Percentiles rank a stretch among this genome's conserved stretches.
These are phyloP conservation scores for Esperia sulphurella DNA, from an alignment of 2,888 invertebrate species.

Conservation along the genomic window DNA sequence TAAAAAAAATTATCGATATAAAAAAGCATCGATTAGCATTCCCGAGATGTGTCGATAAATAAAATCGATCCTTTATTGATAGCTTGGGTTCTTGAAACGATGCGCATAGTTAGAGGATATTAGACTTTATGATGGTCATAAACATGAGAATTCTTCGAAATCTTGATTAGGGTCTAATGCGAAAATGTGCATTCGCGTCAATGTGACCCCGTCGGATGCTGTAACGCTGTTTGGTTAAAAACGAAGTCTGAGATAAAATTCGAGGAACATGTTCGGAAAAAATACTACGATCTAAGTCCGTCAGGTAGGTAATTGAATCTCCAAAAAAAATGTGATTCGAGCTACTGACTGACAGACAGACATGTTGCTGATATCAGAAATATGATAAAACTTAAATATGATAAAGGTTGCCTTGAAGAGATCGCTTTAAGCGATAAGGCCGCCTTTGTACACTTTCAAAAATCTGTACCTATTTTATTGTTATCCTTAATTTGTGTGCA, in stretches of 20 bases:
- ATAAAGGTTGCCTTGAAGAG: no score
- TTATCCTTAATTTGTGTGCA: no score
- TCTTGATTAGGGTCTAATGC: slow-evolving; percentile 25
- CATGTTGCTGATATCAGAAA: slow-evolving; percentile 4
- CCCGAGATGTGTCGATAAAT: slow-evolving; percentile 27
- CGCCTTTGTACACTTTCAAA: no score
- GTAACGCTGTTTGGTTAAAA: no score
- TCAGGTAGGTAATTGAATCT: neutral
- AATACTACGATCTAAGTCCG: neutral
- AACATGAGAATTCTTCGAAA: slow-evolving; percentile 24
- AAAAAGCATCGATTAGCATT: slow-evolving; percentile 12
- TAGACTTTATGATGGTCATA: slow-evolving; percentile 18
- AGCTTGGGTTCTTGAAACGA: slow-evolving; percentile 26
- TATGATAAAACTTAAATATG: neutral
- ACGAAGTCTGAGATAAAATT: neutral
- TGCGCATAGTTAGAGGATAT: slow-evolving; percentile 6
- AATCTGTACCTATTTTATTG: no score
- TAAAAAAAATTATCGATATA: slow-evolving; percentile 4
- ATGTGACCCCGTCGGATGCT: slow-evolving; percentile 6
- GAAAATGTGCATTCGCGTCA: slow-evolving; percentile 1
- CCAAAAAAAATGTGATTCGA: neutral
- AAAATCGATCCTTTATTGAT: slow-evolving; percentile 29
- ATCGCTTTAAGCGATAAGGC: no score
- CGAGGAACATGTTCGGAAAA: neutral
- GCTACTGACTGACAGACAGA: slow-evolving; percentile 2